A percentile compares a stretch with the other conserved stretches of the same genome.
Evolutionary conservation across 2,797 vertebrate species (phyloP).

Genomic region (Enteromius radiatus): DNA sequence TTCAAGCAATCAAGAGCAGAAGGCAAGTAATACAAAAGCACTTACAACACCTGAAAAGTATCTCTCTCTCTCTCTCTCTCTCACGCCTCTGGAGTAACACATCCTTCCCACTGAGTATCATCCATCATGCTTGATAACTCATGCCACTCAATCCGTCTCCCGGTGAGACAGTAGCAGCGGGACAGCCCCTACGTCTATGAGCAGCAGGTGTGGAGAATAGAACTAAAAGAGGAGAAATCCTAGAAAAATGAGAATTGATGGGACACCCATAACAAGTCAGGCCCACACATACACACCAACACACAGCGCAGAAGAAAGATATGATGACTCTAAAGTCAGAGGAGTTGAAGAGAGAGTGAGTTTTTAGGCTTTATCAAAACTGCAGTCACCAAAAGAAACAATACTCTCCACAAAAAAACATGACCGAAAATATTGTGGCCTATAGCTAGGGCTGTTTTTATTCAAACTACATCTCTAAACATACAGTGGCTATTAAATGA

Average conservation of each 20-base stretch:
- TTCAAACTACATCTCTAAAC: neutral
- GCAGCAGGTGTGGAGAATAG: neutral
- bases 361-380: neutral
- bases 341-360: neutral
- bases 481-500: too few relatives aligned
- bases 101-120: constrained; percentile 50
- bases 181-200: neutral
- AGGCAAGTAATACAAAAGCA: constrained; percentile 10
- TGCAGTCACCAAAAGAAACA: neutral
- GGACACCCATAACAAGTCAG: constrained; percentile 23
- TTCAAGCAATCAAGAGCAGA: constrained; percentile 26
- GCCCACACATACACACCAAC: constrained; percentile 1
- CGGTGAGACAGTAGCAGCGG: constrained; percentile 13
- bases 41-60: constrained; percentile 4
- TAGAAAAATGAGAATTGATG: constrained; percentile 45
- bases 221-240: constrained; percentile 6
- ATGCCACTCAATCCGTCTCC: constrained; percentile 57
- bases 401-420: constrained; percentile 4
- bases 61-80: constrained; percentile 4
- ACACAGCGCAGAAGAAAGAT: neutral
- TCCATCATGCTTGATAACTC: constrained; percentile 61
- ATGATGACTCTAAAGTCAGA: constrained; percentile 1
- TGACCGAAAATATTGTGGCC: constrained; percentile 22
- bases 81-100: neutral
- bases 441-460: constrained; percentile 19